Base-by-base conservation (phyloP, 2,113 vertebrate species). In the Maccullochella peelii region DNA sequence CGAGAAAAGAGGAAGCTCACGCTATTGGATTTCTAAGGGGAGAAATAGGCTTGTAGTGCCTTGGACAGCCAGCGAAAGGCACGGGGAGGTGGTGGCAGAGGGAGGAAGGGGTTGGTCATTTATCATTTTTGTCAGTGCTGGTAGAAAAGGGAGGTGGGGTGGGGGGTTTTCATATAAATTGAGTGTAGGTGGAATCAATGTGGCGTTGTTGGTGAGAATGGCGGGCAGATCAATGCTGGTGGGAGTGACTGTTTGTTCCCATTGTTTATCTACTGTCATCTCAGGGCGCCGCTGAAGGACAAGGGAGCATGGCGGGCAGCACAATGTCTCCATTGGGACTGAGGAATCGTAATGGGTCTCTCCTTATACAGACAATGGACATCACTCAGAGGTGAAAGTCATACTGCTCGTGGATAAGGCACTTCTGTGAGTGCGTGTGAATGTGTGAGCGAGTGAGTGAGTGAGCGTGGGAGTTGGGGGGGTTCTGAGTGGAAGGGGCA, bases 101-200 rank as follows among this genome's bases (percentile, higher is more conserved):
- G 86, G 70, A 85, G 79, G 82, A 88, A 68, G 76, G 80, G 84
- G 83, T 52, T 62, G 73, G 86, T 90, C 92, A 93, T 94, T 94
- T 87, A 94, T 95, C 93, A 94, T 93, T 93, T 94, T 90, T 94
- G 94, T 90, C 92, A 94, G 93, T 82, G 66, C 49, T 79, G 76
- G 77, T 88, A 69, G 86, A 83, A 74, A 61, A 59, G 67, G 86
- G 80, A 74, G 85, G 80, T 67, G 85, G 71, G 18, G 73, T 27
- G 72, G 6, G 78, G 49, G 70, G 79, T 84, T 90, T 94, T 94
- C 89, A 92, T 94, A 95, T 93, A 94, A 93, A 94, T 92, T 91
- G 85, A 91, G 92, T 90, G 93, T 93, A 93, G 93, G 94, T 92
- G 92, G 89, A 95, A 93, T 94, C 92, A 93, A 92, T 93, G 91